These are phyloP conservation scores for Tadarida brasiliensis DNA, from an alignment of 2,797 vertebrate genomes.

Conservation along the genomic window DNA sequence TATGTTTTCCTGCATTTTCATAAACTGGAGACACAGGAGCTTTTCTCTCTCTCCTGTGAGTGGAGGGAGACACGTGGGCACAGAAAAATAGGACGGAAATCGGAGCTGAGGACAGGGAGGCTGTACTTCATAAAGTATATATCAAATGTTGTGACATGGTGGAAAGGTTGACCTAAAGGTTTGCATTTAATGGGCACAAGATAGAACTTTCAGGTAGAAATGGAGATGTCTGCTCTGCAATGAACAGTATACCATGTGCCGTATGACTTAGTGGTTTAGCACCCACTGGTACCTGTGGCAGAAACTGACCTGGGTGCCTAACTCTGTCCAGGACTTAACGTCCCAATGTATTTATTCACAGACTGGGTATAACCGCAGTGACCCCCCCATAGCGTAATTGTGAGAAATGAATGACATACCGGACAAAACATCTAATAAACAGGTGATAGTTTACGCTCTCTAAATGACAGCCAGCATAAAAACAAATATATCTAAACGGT, in stretches of 20 bases:
- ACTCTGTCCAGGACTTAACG: not conserved
- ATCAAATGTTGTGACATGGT: not conserved
- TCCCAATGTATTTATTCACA: conserved; percentile 6
- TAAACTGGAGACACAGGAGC: not conserved
- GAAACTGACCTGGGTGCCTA: not conserved
- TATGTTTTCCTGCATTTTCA: not conserved
- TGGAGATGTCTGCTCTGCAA: not conserved
- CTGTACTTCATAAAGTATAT: not conserved
- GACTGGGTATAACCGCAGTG: not conserved
- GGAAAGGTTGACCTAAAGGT: not conserved
- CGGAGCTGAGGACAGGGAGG: not conserved
- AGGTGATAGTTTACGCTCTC: conserved; percentile 42
- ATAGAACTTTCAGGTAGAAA: not conserved
- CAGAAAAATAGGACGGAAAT: not conserved
- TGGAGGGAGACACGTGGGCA: not conserved
- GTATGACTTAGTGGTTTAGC: not conserved
- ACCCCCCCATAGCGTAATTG: conserved; percentile 39
- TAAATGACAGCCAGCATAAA: conserved; percentile 48
- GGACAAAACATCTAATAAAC: not conserved
- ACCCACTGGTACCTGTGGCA: not conserved
- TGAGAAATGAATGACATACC: conserved; percentile 17
- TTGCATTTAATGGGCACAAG: not conserved
- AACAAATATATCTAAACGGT: conserved; percentile 47
- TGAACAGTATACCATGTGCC: too few relatives aligned
- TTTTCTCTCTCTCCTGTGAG: not conserved